Percentiles rank a stretch among this genome's conserved stretches.
Conservation (phyloP, 2,113 vertebrate species). For the Pluvianellus socialis region DNA sequence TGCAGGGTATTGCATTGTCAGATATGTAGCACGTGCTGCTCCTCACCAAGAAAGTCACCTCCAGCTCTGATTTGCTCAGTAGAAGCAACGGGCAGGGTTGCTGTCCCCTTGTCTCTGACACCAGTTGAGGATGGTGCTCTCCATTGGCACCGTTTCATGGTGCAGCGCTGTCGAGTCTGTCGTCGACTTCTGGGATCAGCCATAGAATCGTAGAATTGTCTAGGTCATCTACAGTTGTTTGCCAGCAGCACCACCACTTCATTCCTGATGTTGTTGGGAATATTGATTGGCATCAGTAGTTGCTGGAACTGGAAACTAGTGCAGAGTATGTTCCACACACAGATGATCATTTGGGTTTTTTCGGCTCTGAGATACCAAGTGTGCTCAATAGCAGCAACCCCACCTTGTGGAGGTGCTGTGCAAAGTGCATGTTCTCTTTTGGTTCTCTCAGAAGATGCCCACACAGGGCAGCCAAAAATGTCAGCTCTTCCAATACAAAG, state of each 20-base stretch:
- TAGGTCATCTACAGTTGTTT: background rate
- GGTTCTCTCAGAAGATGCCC: background rate
- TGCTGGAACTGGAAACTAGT: background rate
- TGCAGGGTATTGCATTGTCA: background rate
- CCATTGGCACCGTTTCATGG: background rate
- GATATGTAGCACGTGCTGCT: background rate
- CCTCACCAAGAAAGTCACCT: background rate
- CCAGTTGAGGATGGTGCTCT: background rate
- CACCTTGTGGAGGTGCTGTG: background rate
- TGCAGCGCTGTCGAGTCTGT: background rate
- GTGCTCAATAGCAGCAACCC: background rate
- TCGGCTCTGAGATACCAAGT: background rate
- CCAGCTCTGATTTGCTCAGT: background rate
- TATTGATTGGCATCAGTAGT: background rate
- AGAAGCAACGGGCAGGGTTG: background rate
- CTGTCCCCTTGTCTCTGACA: background rate
- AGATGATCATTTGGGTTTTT: background rate
- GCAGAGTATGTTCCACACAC: background rate
- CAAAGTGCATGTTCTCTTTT: background rate
- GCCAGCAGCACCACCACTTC: background rate
- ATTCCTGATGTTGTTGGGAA: background rate
- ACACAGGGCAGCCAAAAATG: background rate
- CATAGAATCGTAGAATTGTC: background rate
- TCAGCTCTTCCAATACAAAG: background rate
- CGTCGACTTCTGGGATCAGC: rapidly evolving